These are phyloP conservation scores for Yponomeuta cagnagella DNA, from an alignment of 2,888 invertebrate genomes.

Conservation along the genomic window DNA sequence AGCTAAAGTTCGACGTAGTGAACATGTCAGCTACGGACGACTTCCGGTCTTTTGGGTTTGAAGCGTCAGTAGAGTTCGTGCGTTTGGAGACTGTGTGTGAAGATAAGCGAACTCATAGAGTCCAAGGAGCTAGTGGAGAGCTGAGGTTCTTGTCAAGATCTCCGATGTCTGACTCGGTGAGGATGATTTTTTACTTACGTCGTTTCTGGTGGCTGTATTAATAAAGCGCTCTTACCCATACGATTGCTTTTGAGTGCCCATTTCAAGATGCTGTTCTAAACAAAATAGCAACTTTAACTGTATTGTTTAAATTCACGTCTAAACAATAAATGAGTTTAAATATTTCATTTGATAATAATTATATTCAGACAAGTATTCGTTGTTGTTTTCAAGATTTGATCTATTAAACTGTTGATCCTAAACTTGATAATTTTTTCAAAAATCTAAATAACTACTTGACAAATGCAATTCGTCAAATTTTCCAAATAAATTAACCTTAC, in stretches of 20 bases:
- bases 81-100: constrained; percentile 82
- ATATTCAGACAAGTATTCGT: no score
- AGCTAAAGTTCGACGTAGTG: constrained; percentile 86
- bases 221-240: no score
- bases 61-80: constrained; percentile 88
- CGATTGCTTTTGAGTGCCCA: no score
- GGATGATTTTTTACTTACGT: constrained; percentile 18
- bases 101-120: constrained; percentile 75
- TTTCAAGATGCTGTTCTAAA: no score
- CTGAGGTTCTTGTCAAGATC: constrained; percentile 76
- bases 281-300: no score
- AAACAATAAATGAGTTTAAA: not conserved
- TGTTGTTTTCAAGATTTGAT: no score
- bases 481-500: not conserved
- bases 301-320: no score
- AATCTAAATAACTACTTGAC: no score
- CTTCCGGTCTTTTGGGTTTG: constrained; percentile 88
- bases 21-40: constrained; percentile 92
- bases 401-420: no score
- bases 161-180: constrained; percentile 70
- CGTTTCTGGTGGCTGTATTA: not conserved
- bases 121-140: constrained; percentile 86
- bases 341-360: no score
- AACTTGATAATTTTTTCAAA: no score
- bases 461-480: not conserved